Conservation (phyloP, 2,797 vertebrate species). For the Jordanella pulchra region DNA sequence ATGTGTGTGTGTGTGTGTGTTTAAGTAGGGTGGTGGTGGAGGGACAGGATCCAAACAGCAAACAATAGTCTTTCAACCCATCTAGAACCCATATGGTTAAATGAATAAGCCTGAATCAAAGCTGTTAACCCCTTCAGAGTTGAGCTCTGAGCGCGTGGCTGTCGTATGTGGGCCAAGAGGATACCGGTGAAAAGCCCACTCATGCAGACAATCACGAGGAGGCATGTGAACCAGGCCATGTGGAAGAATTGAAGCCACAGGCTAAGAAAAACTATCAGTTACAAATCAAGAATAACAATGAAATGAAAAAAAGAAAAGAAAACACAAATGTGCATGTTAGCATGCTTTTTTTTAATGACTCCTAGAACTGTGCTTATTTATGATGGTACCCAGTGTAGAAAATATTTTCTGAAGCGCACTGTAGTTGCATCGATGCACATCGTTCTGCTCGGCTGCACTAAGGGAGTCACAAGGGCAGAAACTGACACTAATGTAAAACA, state of each 20-base stretch:
- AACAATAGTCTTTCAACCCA: constrained; percentile 58
- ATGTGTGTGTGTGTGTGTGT: constrained; percentile 22
- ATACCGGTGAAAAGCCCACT: constrained; percentile 55
- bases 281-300: constrained; percentile 65
- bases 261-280: constrained; percentile 79
- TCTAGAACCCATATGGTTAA: constrained; percentile 40
- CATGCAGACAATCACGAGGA: constrained; percentile 66
- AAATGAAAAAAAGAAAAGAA: constrained; percentile 58
- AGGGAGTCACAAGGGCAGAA: constrained; percentile 60
- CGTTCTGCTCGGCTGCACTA: constrained; percentile 60
- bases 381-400: constrained; percentile 17
- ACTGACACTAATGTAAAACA: constrained; percentile 80
- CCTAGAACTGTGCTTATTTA: constrained; percentile 14
- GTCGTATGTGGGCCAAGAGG: constrained; percentile 72
- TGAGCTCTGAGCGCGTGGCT: constrained; percentile 50
- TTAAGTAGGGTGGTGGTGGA: constrained; percentile 1
- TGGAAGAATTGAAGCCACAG: constrained; percentile 74
- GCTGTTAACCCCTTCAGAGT: constrained; percentile 65
- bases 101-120: constrained; percentile 61
- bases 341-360: constrained; percentile 4
- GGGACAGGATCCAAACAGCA: constrained; percentile 46
- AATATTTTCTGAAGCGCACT: constrained; percentile 29
- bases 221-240: constrained; percentile 75
- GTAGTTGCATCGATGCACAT: constrained; percentile 23
- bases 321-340: constrained; percentile 13